These are phyloP conservation scores for Gerris buenoi DNA, from an alignment of 1,140 invertebrate genomes.

Conservation along the genomic window DNA sequence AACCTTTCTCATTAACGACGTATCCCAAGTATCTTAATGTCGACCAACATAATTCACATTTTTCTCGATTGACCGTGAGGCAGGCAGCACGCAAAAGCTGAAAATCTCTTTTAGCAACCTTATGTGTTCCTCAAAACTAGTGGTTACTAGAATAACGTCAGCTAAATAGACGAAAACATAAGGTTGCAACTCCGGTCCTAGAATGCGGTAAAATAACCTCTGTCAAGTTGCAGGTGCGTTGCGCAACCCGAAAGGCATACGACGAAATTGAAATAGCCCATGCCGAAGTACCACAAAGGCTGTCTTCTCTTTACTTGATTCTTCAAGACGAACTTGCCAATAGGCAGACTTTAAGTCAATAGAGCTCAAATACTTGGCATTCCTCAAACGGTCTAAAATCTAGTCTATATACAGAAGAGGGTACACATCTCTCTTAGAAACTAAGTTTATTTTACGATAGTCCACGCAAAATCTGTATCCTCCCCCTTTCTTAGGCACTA, in stretches of 20 bases:
- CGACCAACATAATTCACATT: neutral
- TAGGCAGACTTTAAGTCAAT: conserved; percentile 25
- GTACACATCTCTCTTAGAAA: conserved; percentile 25
- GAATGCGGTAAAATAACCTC: conserved; percentile 14
- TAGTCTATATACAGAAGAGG: conserved; percentile 13
- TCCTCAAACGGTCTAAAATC: neutral
- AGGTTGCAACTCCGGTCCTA: conserved; percentile 23
- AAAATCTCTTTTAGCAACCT: conserved; percentile 19
- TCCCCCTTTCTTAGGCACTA: conserved; percentile 36
- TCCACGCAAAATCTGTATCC: conserved; percentile 33
- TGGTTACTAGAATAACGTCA: conserved; percentile 29
- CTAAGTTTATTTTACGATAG: conserved; percentile 30
- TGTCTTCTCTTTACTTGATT: conserved; percentile 11
- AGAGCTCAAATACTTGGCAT: conserved; percentile 19
- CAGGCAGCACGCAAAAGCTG: neutral
- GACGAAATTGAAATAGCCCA: conserved; percentile 27
- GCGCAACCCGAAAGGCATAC: conserved; percentile 32
- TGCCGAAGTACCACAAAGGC: conserved; percentile 18
- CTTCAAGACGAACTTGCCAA: conserved; percentile 18
- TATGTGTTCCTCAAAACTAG: conserved; percentile 27
- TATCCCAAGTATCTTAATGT: conserved; percentile 8
- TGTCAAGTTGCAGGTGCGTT: conserved; percentile 29
- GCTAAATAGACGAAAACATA: conserved; percentile 29
- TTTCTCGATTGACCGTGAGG: neutral
- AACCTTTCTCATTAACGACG: conserved; percentile 9